Conservation (phyloP, 35 echinoderm and acorn worm genomes). For the Ptychodera flava region DNA sequence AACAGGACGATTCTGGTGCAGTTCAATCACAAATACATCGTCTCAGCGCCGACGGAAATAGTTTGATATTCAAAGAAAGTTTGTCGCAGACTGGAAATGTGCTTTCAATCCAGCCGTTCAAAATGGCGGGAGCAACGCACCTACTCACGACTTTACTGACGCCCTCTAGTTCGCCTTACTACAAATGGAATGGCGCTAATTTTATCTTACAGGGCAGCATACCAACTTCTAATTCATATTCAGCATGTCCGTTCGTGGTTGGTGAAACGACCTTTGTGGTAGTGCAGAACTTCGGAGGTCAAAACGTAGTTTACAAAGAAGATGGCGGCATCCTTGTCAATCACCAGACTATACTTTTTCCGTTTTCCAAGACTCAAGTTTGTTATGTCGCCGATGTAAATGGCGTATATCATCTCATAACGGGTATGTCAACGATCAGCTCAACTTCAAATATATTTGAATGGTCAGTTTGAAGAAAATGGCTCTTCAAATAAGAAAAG, state of each 20-base stretch:
- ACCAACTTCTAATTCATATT: background rate
- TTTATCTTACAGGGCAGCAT: background rate
- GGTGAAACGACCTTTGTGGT: background rate
- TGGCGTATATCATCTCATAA: background rate
- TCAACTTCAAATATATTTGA: too few relatives aligned
- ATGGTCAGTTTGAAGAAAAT: too few relatives aligned
- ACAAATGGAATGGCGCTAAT: background rate
- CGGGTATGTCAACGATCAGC: too few relatives aligned
- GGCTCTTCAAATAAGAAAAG: too few relatives aligned
- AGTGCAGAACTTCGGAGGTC: background rate
- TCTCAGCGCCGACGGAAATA: background rate
- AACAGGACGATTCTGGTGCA: background rate
- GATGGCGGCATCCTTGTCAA: background rate
- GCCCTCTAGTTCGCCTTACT: background rate
- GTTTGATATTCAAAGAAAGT: background rate
- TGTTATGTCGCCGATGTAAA: background rate
- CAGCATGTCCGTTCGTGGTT: background rate
- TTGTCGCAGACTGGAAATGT: background rate
- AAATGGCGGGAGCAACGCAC: background rate
- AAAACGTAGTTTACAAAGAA: background rate
- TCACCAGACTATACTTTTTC: background rate
- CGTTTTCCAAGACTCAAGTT: background rate
- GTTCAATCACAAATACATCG: background rate
- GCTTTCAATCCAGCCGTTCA: background rate
- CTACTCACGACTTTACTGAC: background rate